Base-by-base conservation (phyloP, 2,113 vertebrate species). In the Pampusana beccarii region DNA sequence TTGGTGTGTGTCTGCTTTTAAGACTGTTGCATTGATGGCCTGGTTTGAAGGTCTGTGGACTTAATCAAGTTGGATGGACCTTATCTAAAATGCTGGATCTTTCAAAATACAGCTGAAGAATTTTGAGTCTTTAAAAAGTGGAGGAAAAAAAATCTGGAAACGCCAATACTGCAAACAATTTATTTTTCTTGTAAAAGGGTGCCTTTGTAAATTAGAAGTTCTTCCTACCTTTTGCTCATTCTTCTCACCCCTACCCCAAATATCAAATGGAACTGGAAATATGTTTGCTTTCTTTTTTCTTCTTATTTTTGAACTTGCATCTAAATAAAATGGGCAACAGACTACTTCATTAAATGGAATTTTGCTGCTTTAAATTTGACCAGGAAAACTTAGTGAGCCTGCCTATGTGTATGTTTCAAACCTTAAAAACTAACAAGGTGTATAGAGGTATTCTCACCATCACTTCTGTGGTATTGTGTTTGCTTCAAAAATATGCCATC, bases 241-340 rank as follows among this genome's bases (percentile, higher is more conserved):
- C 40, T 86, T 83, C 16, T 94, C 33, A 34, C 11, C 3, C 8
- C 12, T 71, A 34, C 8, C 11, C 17, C 26, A 50, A 17, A 8
- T 75, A 73, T 62, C 24, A 44, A 53, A 64, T 7, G 50, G 80
- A 93, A 75, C 16, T 72, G 71, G 80, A 83, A 74, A 58, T 42
- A 8, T 57, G 33, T 50, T 80, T 26, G 29, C 10, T 40, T 58
- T 66, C 1, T 48, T 44, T 7, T 34, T 28, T 46, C 17, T 58
- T 61, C 17, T 58, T 61, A 33, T 12, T 83, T 60, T 67, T 16
- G 2, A 82, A 42, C 7, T 42, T 62, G 7, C 11, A 33, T 62
- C 46, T 87, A 62, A 97, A 94, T 93, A 93, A 92, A 97, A 65
- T 33, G 75, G 67, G n/a, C 53, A 90, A 50, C 60, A 71, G 60